Evolutionary conservation across 2,797 vertebrate species (phyloP).

Genomic region (Poeciliopsis gracilis): DNA sequence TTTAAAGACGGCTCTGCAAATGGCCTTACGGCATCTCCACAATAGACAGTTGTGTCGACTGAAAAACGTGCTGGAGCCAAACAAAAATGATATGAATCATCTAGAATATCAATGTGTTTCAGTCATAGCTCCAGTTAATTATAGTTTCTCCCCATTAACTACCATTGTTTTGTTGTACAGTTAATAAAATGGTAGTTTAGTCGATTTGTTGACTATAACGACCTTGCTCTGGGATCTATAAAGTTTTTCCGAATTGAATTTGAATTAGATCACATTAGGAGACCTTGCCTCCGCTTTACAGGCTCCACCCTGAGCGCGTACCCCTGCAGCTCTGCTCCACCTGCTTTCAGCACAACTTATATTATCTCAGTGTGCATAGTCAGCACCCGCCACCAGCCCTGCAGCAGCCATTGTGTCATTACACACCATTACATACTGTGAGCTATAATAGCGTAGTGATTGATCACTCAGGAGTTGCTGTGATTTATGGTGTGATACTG

Average conservation of each 20-base stretch:
- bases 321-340: conserved; percentile 10
- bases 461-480: conserved; percentile 31
- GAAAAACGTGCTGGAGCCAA: no score
- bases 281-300: neutral
- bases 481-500: conserved; percentile 34
- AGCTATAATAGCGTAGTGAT: conserved; percentile 50
- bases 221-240: neutral
- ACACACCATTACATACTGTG: conserved; percentile 44
- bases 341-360: conserved; percentile 24
- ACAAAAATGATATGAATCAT: no score
- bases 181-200: no score
- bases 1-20: no score
- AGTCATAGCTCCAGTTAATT: no score
- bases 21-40: no score
- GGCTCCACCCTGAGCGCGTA: neutral
- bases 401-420: conserved; percentile 53
- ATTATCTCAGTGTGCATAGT: conserved; percentile 43
- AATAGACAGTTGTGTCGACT: no score
- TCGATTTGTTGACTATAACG: neutral
- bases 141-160: no score
- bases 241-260: neutral
- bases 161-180: no score
- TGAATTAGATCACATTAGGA: neutral
- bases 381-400: conserved; percentile 51
- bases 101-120: no score